Conservation (phyloP, 2,113 vertebrate genomes). For the Numida meleagris region DNA sequence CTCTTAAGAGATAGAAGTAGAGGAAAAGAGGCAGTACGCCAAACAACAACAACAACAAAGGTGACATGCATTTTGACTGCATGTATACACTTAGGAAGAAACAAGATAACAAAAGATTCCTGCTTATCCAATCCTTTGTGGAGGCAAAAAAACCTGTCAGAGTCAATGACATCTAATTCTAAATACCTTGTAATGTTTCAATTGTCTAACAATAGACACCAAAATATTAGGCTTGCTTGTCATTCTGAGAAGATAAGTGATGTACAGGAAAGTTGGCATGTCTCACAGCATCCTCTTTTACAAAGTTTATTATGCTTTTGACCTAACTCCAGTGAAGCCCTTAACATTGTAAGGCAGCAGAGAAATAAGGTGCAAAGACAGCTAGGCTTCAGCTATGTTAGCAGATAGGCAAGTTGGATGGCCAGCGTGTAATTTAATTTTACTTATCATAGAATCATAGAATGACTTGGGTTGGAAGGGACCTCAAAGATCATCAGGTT, state of each 20-base stretch:
- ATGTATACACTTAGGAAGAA: neutral
- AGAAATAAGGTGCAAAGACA: neutral
- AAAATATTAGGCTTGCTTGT: neutral
- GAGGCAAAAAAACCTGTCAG: neutral
- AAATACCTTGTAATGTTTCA: neutral
- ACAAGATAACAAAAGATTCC: neutral
- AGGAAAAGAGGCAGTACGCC: neutral
- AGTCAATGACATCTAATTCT: neutral
- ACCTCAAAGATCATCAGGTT: no score
- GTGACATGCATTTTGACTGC: neutral
- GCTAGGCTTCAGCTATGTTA: neutral
- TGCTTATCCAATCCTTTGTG: neutral
- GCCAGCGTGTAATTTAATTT: neutral
- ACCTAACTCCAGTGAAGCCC: neutral
- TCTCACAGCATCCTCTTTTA: neutral
- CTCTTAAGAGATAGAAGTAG: neutral
- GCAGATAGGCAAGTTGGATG: neutral
- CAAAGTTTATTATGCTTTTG: neutral
- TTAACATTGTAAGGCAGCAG: neutral
- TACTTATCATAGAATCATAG: neutral
- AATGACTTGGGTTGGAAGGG: no score
- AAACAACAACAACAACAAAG: neutral
- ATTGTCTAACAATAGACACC: neutral
- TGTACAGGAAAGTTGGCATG: neutral
- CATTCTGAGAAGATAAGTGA: neutral